These are phyloP conservation scores for Hycleus cichorii DNA, from an alignment of 1,140 invertebrate species.

Conservation along the genomic window DNA sequence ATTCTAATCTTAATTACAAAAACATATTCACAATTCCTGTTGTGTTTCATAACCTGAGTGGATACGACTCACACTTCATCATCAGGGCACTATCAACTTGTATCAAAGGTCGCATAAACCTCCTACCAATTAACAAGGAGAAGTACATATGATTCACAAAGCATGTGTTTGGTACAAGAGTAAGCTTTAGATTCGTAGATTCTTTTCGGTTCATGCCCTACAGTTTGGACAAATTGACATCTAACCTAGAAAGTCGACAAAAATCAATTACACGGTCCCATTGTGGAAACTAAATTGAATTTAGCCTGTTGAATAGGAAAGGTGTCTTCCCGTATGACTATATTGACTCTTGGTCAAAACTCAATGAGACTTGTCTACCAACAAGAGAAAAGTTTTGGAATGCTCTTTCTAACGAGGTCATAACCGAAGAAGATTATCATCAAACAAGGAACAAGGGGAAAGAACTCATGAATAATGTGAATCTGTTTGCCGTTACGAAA, in stretches of 20 bases:
- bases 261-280: too few species aligned
- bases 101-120: conserved; percentile 1
- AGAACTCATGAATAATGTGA: too few species aligned
- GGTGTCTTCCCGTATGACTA: too few species aligned
- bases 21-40: conserved; percentile 21
- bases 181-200: conserved; percentile 22
- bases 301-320: too few species aligned
- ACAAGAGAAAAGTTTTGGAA: too few species aligned
- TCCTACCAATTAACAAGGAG: conserved; percentile 23
- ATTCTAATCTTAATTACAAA: conserved; percentile 38
- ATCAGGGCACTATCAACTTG: conserved; percentile 11
- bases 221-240: conserved; percentile 17
- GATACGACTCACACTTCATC: conserved; percentile 22
- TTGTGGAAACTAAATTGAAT: too few species aligned
- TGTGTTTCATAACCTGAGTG: conserved; percentile 20
- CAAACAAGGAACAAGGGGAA: too few species aligned
- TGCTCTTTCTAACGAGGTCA: too few species aligned
- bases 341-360: too few species aligned
- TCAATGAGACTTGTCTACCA: too few species aligned
- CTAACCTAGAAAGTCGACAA: not conserved
- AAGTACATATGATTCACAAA: conserved; percentile 23
- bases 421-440: too few species aligned
- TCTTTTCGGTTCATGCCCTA: conserved; percentile 21
- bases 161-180: conserved; percentile 2
- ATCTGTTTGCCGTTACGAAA: too few species aligned